phyloP scores from a whole-genome alignment of 2,113 vertebrate species.

The Tenebrosternarchus preto region DNA sequence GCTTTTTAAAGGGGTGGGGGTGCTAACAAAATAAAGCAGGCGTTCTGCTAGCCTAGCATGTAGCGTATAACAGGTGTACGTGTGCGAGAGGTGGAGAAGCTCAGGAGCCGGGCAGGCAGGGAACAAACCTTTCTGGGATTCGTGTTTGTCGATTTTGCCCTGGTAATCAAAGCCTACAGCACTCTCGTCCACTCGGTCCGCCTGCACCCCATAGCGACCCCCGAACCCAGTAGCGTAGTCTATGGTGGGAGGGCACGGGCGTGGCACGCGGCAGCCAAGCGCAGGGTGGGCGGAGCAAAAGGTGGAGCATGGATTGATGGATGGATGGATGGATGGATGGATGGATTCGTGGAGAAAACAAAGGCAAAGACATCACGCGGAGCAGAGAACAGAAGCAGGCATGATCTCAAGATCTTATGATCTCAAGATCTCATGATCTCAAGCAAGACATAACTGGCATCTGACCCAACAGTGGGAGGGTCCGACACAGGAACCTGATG shows the following conservation, averaged over 20 bases:
- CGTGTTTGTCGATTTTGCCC: slow-evolving; percentile 91
- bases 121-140: slow-evolving; percentile 90
- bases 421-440: no score
- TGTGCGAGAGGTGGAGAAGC: background rate
- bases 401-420: background rate
- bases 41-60: background rate
- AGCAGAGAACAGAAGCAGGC: slow-evolving; percentile 5
- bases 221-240: slow-evolving; percentile 79
- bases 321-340: background rate
- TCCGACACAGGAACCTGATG: no score
- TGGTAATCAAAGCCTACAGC: slow-evolving; percentile 95
- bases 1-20: no score
- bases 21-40: no score
- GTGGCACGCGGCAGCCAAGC: background rate
- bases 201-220: slow-evolving; percentile 74
- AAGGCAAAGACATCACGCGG: background rate
- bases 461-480: no score
- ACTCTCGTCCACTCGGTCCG: slow-evolving; percentile 86
- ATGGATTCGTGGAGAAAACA: background rate
- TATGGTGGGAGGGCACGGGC: slow-evolving; percentile 49
- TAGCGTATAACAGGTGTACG: background rate
- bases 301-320: background rate
- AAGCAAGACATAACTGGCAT: no score
- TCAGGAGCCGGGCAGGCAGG: background rate
- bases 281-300: background rate